A percentile compares a stretch with the other conserved stretches of the same genome.
phyloP scores from a whole-genome alignment of 2,113 vertebrate species.

The Leptocoma aspasia region DNA sequence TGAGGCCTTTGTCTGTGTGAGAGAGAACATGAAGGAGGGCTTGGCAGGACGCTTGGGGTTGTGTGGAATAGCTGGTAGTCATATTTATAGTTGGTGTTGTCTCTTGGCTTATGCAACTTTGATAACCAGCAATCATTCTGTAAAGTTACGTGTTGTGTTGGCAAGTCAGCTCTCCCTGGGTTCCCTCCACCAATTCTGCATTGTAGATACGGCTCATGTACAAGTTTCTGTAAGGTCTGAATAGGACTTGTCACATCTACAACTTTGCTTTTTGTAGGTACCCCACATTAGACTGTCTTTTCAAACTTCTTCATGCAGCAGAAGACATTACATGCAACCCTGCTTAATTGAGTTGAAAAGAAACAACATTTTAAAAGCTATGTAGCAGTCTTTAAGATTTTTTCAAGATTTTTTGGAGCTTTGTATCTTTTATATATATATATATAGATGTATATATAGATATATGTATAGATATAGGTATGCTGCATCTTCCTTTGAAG shows the following conservation, averaged over 20 bases:
- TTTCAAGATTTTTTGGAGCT: neutral
- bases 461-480: rapidly evolving
- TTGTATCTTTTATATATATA: neutral
- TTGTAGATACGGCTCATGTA: neutral
- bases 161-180: neutral
- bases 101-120: slow-evolving; percentile 51
- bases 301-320: rapidly evolving
- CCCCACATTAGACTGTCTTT: neutral
- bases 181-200: neutral
- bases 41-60: slow-evolving; percentile 49
- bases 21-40: slow-evolving; percentile 63
- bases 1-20: slow-evolving; percentile 71
- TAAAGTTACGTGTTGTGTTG: neutral
- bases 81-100: slow-evolving; percentile 53
- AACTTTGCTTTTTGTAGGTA: neutral
- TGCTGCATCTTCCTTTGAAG: neutral
- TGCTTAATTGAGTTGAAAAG: neutral
- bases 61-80: slow-evolving; percentile 51
- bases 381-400: neutral
- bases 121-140: slow-evolving; percentile 18
- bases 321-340: neutral
- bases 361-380: neutral
- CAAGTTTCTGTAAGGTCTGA: neutral
- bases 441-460: rapidly evolving
- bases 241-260: neutral